Evolutionary conservation across 2,888 invertebrate genomes (phyloP), one percentile per base, ranked within the genome.

Genomic region (Drosophila nigricruria): DNA sequence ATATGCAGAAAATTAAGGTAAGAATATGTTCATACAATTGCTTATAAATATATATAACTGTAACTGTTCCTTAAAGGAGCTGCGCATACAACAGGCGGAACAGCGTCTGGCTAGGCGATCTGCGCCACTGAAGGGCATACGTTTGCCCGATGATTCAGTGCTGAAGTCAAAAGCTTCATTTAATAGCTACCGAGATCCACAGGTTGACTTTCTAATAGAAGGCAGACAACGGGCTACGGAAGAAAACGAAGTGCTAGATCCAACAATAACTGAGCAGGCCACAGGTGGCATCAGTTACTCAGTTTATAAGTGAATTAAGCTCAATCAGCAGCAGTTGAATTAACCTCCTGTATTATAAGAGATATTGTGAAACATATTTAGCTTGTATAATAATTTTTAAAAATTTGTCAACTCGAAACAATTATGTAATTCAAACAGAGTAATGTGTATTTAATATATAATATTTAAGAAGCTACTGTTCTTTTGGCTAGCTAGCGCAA

Each of bases 51-150:
- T 12, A 18, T 27, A 16, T 50, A 42, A 43, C 0, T 4, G 30
- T 18, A 34, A 25, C 18, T 12, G 1, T 0, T 8, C 16, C 20
- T 57, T 56, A 18, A 45, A 92, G 92, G 77, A 89, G 50, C 57
- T 92, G 2, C 91, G 91, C 59, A 81, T 91, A 54, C 81, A 90
- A 65, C 93, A 92, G 66, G 92, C 92, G 1, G 84, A 88, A 6
- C 86, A 91, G 25, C 90, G 93, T 2, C 65, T 93, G 38, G 79
- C 88, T 78, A 20, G 81, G 62, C 81, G 25, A 60, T 6, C 71
- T 73, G 62, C 57, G 63, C 20, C 69, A 73, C 61, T 64, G 43
- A 56, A 67, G 77, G 9, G 45, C 65, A 45, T 77, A 0, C 32
- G 47, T 6, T 23, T 92, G 25, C 91, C 92, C 0, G 70, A 71